Evolutionary conservation across 2,888 invertebrate genomes (phyloP), one percentile per base, ranked within the genome.

Genomic region (Ophraella communa): DNA sequence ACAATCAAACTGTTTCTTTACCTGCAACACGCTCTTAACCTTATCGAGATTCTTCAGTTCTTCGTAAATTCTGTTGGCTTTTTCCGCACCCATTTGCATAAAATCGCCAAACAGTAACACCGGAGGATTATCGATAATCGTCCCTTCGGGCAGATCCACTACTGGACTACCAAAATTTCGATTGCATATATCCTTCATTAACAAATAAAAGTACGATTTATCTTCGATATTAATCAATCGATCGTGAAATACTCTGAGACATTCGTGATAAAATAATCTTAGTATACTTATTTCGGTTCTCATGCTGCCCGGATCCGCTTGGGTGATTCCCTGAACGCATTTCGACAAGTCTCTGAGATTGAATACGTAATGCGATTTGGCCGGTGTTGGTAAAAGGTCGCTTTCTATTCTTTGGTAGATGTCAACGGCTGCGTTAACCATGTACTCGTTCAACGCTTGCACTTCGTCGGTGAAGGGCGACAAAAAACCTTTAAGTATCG

Each of bases 351-450:
- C 95, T 49, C 96, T 86, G 73, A 96, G 83, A 82, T 96, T 97
- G 80, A 96, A 97, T 11, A 96, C 89, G 77, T 97, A 96, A 82
- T 96, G 96, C 0, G 93, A 93, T 80, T 95, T 96, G 23, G 93
- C 89, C 0, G 96, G 96, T 0, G 96, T 96, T 0, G 96, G 96
- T 24, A 96, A 82, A 71, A 97, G 86, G 74, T 93, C 92, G 0
- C 87, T 83, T 14, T 91, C 88, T 47, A 95, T 93, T 74, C 90
- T 88, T 68, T 88, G 85, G 78, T 96, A 97, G 1, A 96, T 86
- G 53, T 93, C 91, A 44, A 96, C 91, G 0, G 95, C 90, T 0
- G 95, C 93, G 69, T 88, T 86, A 0, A 96, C 93, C 75, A 96
- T 88, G 21, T 88, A 84, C 58, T 90, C 91, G 0, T 87, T 88